phyloP scores from a whole-genome alignment of 1,140 invertebrate species.

The Trachymyrmex septentrionalis region DNA sequence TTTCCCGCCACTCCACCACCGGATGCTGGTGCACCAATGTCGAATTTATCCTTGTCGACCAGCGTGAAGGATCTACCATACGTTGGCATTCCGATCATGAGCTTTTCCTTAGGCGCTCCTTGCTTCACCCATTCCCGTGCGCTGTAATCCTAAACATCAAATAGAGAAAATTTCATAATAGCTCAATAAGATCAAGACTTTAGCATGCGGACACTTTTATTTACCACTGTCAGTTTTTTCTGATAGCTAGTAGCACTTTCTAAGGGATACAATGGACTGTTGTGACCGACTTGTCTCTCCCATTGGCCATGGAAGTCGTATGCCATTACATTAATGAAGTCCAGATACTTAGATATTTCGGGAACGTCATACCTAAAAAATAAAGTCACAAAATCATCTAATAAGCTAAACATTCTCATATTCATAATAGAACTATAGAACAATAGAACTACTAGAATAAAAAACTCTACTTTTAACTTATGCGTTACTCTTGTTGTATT shows the following conservation, averaged over 20 bases:
- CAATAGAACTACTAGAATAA: too few species aligned
- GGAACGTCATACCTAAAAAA: conserved; percentile 93
- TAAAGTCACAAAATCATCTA: background rate
- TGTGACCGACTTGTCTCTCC: conserved; percentile 97
- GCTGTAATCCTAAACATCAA: conserved; percentile 91
- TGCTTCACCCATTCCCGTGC: conserved; percentile 97
- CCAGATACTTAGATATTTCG: conserved; percentile 97
- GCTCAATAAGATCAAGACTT: background rate
- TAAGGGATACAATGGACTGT: conserved; percentile 95
- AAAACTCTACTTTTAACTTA: background rate
- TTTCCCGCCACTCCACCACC: conserved; percentile 94
- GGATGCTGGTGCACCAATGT: conserved; percentile 96
- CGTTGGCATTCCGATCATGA: conserved; percentile 98
- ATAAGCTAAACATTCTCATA: background rate
- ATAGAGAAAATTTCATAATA: conserved; percentile 6
- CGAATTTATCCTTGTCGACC: conserved; percentile 95
- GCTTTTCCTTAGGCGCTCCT: conserved; percentile 97
- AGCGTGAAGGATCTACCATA: conserved; percentile 98
- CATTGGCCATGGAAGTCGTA: conserved; percentile 98
- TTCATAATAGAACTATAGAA: too few species aligned
- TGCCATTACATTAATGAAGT: conserved; percentile 98
- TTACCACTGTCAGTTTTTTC: conserved; percentile 95
- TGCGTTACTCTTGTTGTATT: background rate
- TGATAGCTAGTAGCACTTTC: conserved; percentile 96
- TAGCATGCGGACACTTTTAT: conserved; percentile 76